These are phyloP conservation scores for Natator depressus DNA, from an alignment of 2,113 vertebrate genomes.

Conservation along the genomic window DNA sequence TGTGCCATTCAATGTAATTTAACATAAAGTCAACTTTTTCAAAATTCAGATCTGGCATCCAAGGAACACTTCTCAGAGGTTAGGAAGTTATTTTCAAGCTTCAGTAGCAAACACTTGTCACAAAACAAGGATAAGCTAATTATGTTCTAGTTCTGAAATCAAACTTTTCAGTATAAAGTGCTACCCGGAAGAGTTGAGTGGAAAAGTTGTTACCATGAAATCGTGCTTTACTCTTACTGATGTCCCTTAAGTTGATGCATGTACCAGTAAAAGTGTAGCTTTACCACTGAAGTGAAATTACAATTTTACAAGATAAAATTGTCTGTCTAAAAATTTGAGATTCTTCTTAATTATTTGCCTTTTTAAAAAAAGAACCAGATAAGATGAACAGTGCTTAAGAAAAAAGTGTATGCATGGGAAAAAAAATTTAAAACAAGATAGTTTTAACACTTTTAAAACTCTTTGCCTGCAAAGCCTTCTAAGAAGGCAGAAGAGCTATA, in stretches of 20 bases:
- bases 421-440: not conserved
- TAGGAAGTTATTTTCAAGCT: not conserved
- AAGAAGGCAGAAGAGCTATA: not conserved
- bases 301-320: not conserved
- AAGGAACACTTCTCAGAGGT: accelerated
- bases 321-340: not conserved
- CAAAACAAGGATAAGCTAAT: not conserved
- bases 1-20: not conserved
- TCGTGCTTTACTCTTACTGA: not conserved
- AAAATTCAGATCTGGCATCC: not conserved
- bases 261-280: not conserved
- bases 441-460: not conserved
- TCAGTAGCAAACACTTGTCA: accelerated
- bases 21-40: not conserved
- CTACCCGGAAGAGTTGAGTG: not conserved
- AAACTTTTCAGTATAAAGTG: not conserved
- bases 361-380: not conserved
- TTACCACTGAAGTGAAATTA: not conserved
- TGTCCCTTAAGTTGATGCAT: not conserved
- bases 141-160: not conserved
- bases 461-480: not conserved
- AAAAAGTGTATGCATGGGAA: not conserved
- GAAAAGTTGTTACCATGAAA: not conserved
- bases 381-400: not conserved
- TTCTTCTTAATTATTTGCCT: not conserved